Base-by-base conservation (phyloP, 2,888 invertebrate genomes). In the Galeruca laticollis region DNA sequence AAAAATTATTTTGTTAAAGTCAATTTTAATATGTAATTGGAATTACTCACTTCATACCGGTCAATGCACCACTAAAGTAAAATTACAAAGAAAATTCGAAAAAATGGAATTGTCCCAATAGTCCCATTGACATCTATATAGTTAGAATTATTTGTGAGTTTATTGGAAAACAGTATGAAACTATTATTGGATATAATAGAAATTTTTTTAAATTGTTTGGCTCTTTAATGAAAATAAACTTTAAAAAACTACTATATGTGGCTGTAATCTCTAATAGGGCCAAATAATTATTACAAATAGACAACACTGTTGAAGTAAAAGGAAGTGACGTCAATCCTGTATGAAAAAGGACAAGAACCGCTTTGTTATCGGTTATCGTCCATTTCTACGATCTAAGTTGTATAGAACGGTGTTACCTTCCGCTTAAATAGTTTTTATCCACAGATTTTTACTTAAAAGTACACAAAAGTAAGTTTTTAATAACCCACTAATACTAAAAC, bases 311-410 rank as follows among this genome's bases (percentile, higher is more conserved):
- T 18, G 20, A 43, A 43, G 15, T n/a, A 43, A 40, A 47, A 35
- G 60, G 60, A 60, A 60, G 43, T 60, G 60, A 60, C 60, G 43
- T 60, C 60, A 60, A 10, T 26, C 8, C 15, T n/a, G 5, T 26
- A 52, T 10, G 21, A 52, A 21, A 26, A 8, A 26, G n/a, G 9
- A 43, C 60, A 20, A 37, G 18, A 13, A 33, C 21, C 43, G 47
- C 8, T 18, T 6, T 40, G n/a, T 59, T 47, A n/a, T 49, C 60
- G 18, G n/a, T 59, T 47, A n/a, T 49, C 60, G 18, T 60, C 60
- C 60, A 60, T 60, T 60, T 60, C 49, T 33, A 60, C 2, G 31
- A n/a, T 31, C 8, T 15, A 26, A 60, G 11, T 10, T 15, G 10
- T 33, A 31, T 18, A 33, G 10, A 31, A n/a, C 6, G 15, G 60